A percentile compares a stretch with the other conserved stretches of the same genome.
Conservation (phyloP, 2,888 invertebrate species). For the Torymus tubicola region DNA sequence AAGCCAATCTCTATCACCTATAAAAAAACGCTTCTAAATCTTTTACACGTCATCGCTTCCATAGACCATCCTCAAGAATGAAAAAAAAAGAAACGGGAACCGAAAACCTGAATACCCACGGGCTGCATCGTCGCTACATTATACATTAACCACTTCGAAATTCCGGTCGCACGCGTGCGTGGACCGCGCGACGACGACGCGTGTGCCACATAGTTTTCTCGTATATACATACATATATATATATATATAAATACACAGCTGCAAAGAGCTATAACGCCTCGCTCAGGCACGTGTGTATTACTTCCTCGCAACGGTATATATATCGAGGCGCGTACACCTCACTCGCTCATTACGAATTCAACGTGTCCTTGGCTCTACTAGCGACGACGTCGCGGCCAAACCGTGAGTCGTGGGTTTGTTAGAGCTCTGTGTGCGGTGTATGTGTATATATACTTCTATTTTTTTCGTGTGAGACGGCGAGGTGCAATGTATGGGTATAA, state of each 20-base stretch:
- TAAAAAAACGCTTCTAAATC: too few species aligned
- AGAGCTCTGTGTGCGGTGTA: too few species aligned
- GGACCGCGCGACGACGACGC: neutral
- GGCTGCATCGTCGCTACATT: too few species aligned
- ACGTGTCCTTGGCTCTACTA: slow-evolving; percentile 44
- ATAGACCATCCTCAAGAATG: too few species aligned
- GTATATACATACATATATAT: neutral
- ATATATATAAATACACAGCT: neutral
- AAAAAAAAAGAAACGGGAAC: neutral
- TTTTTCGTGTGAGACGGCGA: too few species aligned
- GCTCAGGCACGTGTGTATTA: neutral
- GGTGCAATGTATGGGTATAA: too few species aligned
- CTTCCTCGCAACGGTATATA: slow-evolving; percentile 37
- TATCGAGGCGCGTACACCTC: slow-evolving; percentile 20
- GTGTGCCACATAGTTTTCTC: slow-evolving; percentile 16
- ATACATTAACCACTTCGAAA: neutral
- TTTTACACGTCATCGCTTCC: too few species aligned
- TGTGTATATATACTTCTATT: too few species aligned
- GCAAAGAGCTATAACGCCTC: neutral
- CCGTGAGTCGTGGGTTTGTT: too few species aligned
- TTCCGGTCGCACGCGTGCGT: slow-evolving; percentile 9
- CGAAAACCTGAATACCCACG: too few species aligned
- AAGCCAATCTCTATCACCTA: too few species aligned
- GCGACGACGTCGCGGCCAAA: neutral
- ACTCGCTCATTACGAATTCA: slow-evolving; percentile 42